These are phyloP conservation scores for Myotis vivesi DNA, from an alignment of 2,797 vertebrate genomes.

Conservation along the genomic window DNA sequence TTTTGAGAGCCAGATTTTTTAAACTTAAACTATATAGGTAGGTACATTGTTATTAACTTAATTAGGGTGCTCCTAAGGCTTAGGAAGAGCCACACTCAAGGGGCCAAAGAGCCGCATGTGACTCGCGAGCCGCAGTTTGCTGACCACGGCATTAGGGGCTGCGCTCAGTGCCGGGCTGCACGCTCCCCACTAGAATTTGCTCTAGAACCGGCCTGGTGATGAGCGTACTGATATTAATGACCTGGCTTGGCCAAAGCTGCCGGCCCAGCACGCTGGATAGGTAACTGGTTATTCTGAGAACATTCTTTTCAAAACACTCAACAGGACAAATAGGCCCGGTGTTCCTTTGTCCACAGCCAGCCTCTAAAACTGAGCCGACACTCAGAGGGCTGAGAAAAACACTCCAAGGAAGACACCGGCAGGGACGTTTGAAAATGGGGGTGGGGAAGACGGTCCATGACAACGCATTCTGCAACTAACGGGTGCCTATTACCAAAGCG, in stretches of 20 bases:
- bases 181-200: background rate
- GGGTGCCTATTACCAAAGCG: background rate
- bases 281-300: constrained; percentile 74
- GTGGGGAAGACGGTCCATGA: background rate
- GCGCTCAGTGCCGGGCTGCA: background rate
- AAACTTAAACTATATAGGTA: too few relatives aligned
- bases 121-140: too few relatives aligned
- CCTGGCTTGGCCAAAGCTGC: constrained; percentile 55
- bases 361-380: constrained; percentile 44
- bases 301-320: constrained; percentile 74
- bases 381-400: constrained; percentile 45
- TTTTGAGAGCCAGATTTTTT: too few relatives aligned
- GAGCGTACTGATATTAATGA: constrained; percentile 8
- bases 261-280: constrained; percentile 57
- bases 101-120: too few relatives aligned
- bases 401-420: background rate
- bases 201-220: background rate
- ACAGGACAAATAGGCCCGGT: constrained; percentile 62
- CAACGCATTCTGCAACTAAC: background rate
- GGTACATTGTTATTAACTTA: too few relatives aligned
- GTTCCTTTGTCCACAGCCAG: constrained; percentile 65
- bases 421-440: background rate
- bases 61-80: too few relatives aligned
- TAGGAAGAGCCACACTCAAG: too few relatives aligned
- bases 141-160: background rate